phyloP scores from a whole-genome alignment of 1,140 invertebrate species.

The Hermatobates lingyangjiaoensis region DNA sequence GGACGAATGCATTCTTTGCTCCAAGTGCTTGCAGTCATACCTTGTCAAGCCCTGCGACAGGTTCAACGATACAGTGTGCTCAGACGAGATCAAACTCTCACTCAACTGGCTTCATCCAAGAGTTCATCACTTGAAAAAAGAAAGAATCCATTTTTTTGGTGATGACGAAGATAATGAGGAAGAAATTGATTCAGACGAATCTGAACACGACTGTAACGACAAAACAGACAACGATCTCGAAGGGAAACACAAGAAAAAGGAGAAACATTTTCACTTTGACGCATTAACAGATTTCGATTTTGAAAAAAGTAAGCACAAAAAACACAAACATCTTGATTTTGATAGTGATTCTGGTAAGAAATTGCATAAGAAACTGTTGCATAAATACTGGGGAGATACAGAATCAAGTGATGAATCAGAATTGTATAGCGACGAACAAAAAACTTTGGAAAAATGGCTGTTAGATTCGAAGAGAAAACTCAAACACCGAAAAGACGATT shows the following conservation, averaged over 20 bases:
- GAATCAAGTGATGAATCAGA: background rate
- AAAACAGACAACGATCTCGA: background rate
- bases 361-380: conserved; percentile 1
- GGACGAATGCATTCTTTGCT: background rate
- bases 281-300: background rate
- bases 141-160: background rate
- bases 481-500: conserved; percentile 13
- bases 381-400: conserved; percentile 2
- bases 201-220: background rate
- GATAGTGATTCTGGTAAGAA: conserved; percentile 5
- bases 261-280: background rate
- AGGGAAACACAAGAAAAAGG: background rate
- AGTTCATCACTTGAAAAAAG: conserved; percentile 1
- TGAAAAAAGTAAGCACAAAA: conserved; percentile 1
- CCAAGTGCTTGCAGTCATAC: background rate
- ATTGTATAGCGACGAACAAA: conserved; percentile 8
- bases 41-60: background rate
- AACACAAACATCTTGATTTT: conserved; percentile 6
- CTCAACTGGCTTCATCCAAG: background rate
- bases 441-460: conserved; percentile 13
- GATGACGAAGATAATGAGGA: background rate
- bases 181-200: background rate
- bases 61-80: background rate
- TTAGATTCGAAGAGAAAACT: conserved; percentile 9
- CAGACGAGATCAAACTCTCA: background rate